Conservation (phyloP, 1,140 invertebrate genomes). For the Aleiodes sp. region DNA sequence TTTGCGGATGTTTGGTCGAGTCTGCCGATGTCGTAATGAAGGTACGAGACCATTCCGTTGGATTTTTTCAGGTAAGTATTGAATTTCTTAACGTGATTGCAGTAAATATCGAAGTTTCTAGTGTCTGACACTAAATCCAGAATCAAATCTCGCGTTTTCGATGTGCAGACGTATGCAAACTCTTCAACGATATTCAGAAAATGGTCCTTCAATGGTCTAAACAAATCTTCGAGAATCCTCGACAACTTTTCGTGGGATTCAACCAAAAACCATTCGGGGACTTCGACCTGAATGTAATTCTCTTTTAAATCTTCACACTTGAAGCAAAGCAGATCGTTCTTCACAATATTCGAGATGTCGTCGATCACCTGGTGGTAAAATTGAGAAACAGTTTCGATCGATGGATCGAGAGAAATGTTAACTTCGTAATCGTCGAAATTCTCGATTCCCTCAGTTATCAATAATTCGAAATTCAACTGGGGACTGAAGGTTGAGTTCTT, state of each 20-base stretch:
- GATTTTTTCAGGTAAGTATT: slow-evolving; percentile 45
- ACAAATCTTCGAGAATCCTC: slow-evolving; percentile 45
- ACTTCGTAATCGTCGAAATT: slow-evolving; percentile 47
- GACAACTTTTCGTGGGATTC: slow-evolving; percentile 51
- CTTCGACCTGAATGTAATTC: slow-evolving; percentile 49
- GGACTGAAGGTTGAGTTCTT: slow-evolving; percentile 45
- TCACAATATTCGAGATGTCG: slow-evolving; percentile 48
- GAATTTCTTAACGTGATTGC: slow-evolving; percentile 48
- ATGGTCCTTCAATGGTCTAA: slow-evolving; percentile 51
- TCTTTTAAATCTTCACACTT: slow-evolving; percentile 43
- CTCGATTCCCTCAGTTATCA: background rate
- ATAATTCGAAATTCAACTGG: slow-evolving; percentile 50
- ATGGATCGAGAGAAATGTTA: slow-evolving; percentile 50
- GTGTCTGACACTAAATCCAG: slow-evolving; percentile 33
- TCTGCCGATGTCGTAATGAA: slow-evolving; percentile 52
- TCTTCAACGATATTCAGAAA: slow-evolving; percentile 29
- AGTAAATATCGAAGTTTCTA: slow-evolving; percentile 46
- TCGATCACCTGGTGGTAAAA: slow-evolving; percentile 52
- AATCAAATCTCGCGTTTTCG: slow-evolving; percentile 33
- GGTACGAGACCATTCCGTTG: slow-evolving; percentile 46
- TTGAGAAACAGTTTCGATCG: slow-evolving; percentile 47
- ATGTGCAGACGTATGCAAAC: slow-evolving; percentile 37
- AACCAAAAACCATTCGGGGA: slow-evolving; percentile 56
- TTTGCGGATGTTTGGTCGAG: slow-evolving; percentile 51
- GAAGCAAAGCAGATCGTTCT: slow-evolving; percentile 55